A percentile compares a stretch with the other conserved stretches of the same genome.
phyloP scores from a whole-genome alignment of 2,797 vertebrate genomes.

The Pangasius sanitwongsei region DNA sequence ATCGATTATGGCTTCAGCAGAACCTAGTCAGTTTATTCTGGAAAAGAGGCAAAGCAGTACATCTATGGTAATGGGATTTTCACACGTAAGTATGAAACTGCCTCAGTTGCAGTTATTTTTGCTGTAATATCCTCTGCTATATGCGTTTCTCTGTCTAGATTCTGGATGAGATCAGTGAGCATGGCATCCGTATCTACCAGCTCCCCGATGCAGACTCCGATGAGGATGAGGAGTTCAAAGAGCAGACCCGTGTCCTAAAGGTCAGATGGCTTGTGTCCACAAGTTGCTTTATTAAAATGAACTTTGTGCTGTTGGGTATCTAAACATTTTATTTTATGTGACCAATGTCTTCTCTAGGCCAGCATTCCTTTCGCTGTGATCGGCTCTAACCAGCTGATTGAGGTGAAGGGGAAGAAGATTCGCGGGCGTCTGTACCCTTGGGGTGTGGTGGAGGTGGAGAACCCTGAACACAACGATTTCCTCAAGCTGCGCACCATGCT shows the following conservation, averaged over 20 bases:
- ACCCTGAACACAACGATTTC: conserved; percentile 93
- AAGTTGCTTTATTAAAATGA: not conserved
- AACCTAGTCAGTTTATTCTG: not conserved
- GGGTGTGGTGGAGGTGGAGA: conserved; percentile 90
- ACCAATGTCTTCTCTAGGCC: conserved; percentile 70
- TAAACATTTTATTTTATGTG: not conserved
- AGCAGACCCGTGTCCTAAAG: conserved; percentile 86
- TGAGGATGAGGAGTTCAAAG: conserved; percentile 91
- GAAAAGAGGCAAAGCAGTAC: not conserved
- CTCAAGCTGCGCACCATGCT: conserved; percentile 87
- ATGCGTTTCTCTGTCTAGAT: conserved; percentile 71
- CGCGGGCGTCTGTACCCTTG: conserved; percentile 85
- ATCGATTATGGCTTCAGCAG: not conserved
- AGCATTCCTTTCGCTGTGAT: conserved; percentile 88
- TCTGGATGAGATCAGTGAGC: conserved; percentile 90
- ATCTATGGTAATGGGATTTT: not conserved
- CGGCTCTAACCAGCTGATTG: conserved; percentile 89
- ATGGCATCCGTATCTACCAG: conserved; percentile 90
- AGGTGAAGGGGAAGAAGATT: conserved; percentile 93
- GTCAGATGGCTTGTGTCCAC: conserved; percentile 62
- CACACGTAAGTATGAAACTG: not conserved
- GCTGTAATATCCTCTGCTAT: not conserved
- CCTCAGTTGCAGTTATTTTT: conserved; percentile 30
- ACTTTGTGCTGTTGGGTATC: not conserved
- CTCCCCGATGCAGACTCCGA: conserved; percentile 92